These are phyloP conservation scores for Ptilorrhoa leucosticta DNA, from an alignment of 2,113 vertebrate species.

Conservation along the genomic window DNA sequence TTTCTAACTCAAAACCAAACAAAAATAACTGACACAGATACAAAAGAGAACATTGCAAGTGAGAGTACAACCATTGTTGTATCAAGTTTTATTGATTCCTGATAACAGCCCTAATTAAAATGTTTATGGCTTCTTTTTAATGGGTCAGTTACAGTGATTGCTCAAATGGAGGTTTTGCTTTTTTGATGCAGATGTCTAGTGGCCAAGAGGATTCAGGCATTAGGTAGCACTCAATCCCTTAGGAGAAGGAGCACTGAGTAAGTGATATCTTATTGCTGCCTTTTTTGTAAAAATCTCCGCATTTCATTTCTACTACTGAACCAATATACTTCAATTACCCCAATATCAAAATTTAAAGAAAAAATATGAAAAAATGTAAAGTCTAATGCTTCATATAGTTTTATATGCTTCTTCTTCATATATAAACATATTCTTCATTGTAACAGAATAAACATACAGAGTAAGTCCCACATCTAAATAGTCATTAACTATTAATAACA, in stretches of 20 bases:
- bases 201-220: background rate
- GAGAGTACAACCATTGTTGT: background rate
- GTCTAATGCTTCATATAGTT: background rate
- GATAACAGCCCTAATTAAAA: background rate
- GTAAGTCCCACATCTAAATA: background rate
- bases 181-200: background rate
- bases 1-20: background rate
- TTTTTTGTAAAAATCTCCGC: background rate
- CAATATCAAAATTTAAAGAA: background rate
- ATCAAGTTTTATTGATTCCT: background rate
- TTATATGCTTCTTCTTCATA: background rate
- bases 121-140: background rate
- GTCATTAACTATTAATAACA: slow-evolving; percentile 40
- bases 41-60: background rate
- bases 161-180: background rate
- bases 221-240: background rate
- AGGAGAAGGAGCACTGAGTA: background rate
- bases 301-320: background rate
- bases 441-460: slow-evolving; percentile 10
- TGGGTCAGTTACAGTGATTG: background rate
- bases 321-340: background rate
- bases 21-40: background rate
- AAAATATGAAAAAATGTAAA: background rate
- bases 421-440: background rate
- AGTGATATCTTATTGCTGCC: background rate